Evolutionary conservation across 2,888 invertebrate genomes (phyloP), one percentile per base, ranked within the genome.

Genomic region (Aspidapion aeneum): DNA sequence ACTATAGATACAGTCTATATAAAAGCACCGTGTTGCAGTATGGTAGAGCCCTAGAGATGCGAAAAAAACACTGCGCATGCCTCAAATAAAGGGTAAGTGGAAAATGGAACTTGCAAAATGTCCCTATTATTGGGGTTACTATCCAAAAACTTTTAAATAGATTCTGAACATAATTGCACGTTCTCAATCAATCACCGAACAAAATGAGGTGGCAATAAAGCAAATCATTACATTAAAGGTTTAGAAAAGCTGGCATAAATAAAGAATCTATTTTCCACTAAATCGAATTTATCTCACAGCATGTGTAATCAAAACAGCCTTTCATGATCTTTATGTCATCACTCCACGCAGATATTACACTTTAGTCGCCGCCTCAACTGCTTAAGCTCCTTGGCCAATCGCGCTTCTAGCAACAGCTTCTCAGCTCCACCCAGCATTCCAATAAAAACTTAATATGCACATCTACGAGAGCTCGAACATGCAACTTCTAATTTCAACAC

Each of bases 291-390:
- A 35, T 35, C 35, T 35, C 12, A 12, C 35, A 7, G 35, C 35
- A 12, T 7, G 35, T 7, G 35, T 35, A 35, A 35, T 35, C 35
- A 35, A 35, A 35, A 35, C 35, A 35, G 35, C 35, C 35, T 35
- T 35, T 35, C 35, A 35, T 35, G 35, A 35, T 35, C 58, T 58
- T 57, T 51, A 57, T 60, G 52, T 57, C 58, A 54, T 61, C 62
- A 63, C 60, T 63, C 68, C 66, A 60, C 63, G 62, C 55, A 55
- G 62, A 61, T 60, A 61, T 57, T 55, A 64, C 35, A n/a, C 62
- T 62, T 61, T 57, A 68, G 67, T 66, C 66, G 63, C 70, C 72
- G 72, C 70, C 72, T 72, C 63, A 67, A 68, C 66, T 66, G 67
- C 68, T 3, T 3, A 35, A 35, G 12, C 3, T 35, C 35, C 12